Conservation (phyloP, 2,888 invertebrate species). For the Lepidonotus clava region DNA sequence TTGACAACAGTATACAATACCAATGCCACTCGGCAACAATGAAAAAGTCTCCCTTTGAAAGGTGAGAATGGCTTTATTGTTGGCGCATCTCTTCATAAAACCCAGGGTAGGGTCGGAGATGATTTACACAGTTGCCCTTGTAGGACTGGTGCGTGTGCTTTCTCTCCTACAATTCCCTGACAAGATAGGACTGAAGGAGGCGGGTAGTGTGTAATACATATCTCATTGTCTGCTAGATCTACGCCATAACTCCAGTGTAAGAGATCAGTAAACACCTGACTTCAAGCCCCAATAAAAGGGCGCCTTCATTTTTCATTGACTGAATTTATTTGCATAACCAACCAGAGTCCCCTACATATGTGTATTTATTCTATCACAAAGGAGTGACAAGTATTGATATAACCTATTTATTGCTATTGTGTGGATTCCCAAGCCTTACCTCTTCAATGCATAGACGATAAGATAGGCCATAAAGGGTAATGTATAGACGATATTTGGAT, state of each 20-base stretch:
- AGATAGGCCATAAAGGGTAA: background rate
- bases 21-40: background rate
- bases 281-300: too few species aligned
- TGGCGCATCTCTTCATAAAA: background rate
- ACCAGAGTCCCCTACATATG: background rate
- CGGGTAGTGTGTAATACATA: too few species aligned
- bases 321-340: too few species aligned
- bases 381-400: background rate
- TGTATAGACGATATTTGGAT: background rate
- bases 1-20: background rate
- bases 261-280: too few species aligned
- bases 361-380: constrained; percentile 19
- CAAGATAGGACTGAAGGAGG: too few species aligned
- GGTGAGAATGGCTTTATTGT: constrained; percentile 16
- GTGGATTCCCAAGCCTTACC: background rate
- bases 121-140: too few species aligned
- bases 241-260: too few species aligned
- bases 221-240: too few species aligned
- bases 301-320: too few species aligned
- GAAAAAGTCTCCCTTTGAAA: background rate
- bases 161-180: too few species aligned
- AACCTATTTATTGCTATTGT: constrained; percentile 9
- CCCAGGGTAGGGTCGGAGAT: background rate
- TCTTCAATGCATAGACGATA: background rate
- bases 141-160: too few species aligned